Evolutionary conservation across 1,140 invertebrate species (phyloP), one percentile per base, ranked within the genome.

Genomic region (Pectinophora gossypiella): DNA sequence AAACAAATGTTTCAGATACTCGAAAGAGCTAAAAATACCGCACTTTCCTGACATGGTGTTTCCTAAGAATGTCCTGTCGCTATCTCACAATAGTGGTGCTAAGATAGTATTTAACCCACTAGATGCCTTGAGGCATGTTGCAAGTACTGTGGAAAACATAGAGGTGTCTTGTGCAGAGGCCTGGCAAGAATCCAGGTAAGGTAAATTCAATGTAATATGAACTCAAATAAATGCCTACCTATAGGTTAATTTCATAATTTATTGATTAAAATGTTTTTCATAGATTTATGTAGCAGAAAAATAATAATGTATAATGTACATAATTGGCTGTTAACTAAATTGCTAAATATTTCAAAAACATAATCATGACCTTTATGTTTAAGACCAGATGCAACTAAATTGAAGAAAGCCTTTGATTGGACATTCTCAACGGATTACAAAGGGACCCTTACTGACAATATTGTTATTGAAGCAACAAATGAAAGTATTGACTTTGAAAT

Each of bases 41-140:
- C 96, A 98, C 78, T 90, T 99, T 60, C 98, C 98, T 13, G 98
- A 99, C 76, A 99, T 99, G 98, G 95, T 99, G 13, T 99, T 99
- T 91, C 95, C 96, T 16, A 95, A 95, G 64, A 98, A 98, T 74
- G 84, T 92, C 57, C 86, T 98, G 9, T 85, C 80, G 32, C 68
- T 97, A 1, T 84, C 87, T 44, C 94, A 96, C 74, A 87, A 90
- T 51, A 88, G 87, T 73, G 95, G 95, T 43, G 91, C 92, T 54
- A 77, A 88, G 10, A 89, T 99, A 40, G 90, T 95, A 72, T 99
- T 99, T 73, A 96, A 94, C 80, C 94, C 97, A 6, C 88, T 99
- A 15, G 96, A 99, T 90, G 96, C 98, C 1, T 84, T 99, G 19
- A 93, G 92, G 73, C 72, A 89, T 54, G 96, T 99, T 4, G 92